Percentiles rank a stretch among this genome's conserved stretches.
These are phyloP conservation scores for Euglossa dilemma DNA, from an alignment of 1,140 invertebrate species.

Conservation along the genomic window DNA sequence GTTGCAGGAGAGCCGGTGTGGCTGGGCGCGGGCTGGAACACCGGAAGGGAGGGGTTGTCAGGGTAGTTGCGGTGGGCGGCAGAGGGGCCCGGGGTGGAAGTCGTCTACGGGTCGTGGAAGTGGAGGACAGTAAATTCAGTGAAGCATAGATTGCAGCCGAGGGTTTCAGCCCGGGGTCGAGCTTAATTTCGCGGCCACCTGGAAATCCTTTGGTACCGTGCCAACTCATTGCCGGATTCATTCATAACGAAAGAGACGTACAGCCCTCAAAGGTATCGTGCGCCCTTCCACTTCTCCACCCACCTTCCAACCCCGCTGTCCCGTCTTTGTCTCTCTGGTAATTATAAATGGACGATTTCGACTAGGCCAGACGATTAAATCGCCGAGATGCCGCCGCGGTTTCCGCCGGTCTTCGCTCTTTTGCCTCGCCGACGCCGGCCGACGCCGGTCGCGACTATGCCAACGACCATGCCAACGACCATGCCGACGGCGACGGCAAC, in stretches of 20 bases:
- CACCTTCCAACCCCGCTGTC: too few species aligned
- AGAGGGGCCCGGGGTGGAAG: neutral
- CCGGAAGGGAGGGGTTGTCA: constrained; percentile 46
- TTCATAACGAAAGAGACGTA: constrained; percentile 61
- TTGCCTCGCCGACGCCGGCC: too few species aligned
- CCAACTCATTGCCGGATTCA: constrained; percentile 66
- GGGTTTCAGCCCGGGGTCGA: constrained; percentile 50
- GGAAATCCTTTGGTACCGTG: constrained; percentile 66
- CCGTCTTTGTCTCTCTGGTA: constrained; percentile 28
- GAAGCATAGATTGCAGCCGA: constrained; percentile 66
- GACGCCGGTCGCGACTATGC: too few species aligned
- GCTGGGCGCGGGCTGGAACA: constrained; percentile 34
- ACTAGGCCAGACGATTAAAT: constrained; percentile 4
- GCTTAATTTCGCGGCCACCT: constrained; percentile 69
- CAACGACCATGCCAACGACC: too few species aligned
- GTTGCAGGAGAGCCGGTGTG: constrained; percentile 33
- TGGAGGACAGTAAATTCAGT: constrained; percentile 62
- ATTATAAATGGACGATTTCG: constrained; percentile 47
- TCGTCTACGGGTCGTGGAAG: constrained; percentile 49
- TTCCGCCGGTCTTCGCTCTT: too few species aligned
- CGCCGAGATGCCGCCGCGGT: neutral
- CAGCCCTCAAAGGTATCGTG: constrained; percentile 49
- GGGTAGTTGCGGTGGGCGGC: neutral
- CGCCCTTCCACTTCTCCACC: neutral
- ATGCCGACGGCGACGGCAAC: too few species aligned